Conservation (phyloP, 2,888 invertebrate species). For the Pristionchus entomophagus region DNA sequence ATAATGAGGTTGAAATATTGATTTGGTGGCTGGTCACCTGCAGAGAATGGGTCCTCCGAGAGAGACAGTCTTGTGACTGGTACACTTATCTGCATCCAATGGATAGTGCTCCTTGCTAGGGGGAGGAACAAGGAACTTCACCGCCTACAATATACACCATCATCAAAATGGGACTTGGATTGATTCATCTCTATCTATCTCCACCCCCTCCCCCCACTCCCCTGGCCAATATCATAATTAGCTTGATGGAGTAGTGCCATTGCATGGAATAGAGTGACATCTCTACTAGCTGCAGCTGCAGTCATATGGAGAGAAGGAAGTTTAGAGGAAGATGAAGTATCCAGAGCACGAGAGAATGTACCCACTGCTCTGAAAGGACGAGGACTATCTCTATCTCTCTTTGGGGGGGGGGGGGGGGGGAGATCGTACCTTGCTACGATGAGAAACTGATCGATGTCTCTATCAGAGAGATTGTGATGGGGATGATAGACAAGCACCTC, state of each 20-base stretch:
- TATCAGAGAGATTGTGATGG: slow-evolving; percentile 89
- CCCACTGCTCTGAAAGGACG: slow-evolving; percentile 88
- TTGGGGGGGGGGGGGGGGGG: no score
- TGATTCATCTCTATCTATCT: neutral
- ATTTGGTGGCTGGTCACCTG: slow-evolving; percentile 55
- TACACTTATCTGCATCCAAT: slow-evolving; percentile 70
- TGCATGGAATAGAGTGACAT: slow-evolving; percentile 98
- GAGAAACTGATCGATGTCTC: slow-evolving; percentile 98
- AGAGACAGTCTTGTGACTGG: slow-evolving; percentile 71
- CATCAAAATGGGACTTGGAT: no score
- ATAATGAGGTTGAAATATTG: no score
- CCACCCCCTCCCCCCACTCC: neutral
- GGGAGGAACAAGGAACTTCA: slow-evolving; percentile 76
- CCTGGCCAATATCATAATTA: slow-evolving; percentile 90
- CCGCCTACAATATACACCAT: slow-evolving; percentile 55
- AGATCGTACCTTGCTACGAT: slow-evolving; percentile 84
- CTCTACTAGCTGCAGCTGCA: slow-evolving; percentile 97
- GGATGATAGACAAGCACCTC: slow-evolving; percentile 97
- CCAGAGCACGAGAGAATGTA: slow-evolving; percentile 97
- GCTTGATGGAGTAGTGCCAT: slow-evolving; percentile 97
- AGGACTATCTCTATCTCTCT: neutral
- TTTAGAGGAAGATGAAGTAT: slow-evolving; percentile 97
- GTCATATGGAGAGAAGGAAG: slow-evolving; percentile 99
- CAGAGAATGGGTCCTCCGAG: slow-evolving; percentile 75
- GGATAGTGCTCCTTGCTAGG: slow-evolving; percentile 77